A percentile compares a stretch with the other conserved stretches of the same genome.
Conservation (phyloP, 2,797 vertebrate genomes). For the Kryptopterus vitreolus region DNA sequence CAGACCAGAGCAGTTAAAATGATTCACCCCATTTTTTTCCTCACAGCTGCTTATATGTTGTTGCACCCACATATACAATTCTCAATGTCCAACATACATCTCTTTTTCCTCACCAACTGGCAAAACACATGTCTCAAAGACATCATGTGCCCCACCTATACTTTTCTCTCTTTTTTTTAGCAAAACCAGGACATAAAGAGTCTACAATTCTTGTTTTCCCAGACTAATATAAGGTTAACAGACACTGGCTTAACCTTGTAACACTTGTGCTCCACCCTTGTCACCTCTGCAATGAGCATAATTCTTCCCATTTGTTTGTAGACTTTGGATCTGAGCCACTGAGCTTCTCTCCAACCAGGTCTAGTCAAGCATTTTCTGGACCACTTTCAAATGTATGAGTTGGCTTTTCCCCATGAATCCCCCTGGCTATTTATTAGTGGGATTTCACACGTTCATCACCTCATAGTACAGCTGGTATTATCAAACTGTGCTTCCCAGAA, state of each 20-base stretch:
- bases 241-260: neutral
- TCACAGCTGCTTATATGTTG: neutral
- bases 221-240: neutral
- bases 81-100: neutral
- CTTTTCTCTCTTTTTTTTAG: neutral
- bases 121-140: neutral
- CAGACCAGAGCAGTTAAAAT: neutral
- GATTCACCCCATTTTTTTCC: conserved; percentile 10
- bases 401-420: conserved; percentile 9
- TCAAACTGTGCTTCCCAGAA: neutral
- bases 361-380: neutral
- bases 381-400: neutral
- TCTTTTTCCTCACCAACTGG: neutral
- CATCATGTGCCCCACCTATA: neutral
- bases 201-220: neutral
- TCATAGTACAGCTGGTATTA: neutral
- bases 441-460: neutral
- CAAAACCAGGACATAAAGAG: neutral
- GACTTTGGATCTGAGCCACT: neutral
- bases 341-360: neutral
- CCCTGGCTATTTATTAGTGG: too few relatives aligned
- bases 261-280: neutral
- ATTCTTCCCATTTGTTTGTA: neutral
- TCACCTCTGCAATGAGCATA: neutral
- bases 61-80: neutral